Evolutionary conservation across 23 tunicate genomes (phyloP).

Genomic region (Halocynthia aurantium): DNA sequence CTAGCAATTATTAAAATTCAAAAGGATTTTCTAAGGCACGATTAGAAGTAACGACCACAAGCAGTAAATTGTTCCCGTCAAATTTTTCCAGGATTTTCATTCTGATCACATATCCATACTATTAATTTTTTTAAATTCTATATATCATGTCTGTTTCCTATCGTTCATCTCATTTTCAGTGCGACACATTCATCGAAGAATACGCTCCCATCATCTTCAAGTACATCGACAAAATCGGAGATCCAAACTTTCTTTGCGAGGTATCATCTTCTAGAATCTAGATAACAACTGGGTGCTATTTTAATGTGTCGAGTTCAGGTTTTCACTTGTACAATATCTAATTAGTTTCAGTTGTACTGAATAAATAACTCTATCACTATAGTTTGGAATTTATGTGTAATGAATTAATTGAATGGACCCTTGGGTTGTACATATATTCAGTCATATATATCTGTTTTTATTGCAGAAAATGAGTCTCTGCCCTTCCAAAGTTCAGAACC

Average conservation of each 20-base stretch:
- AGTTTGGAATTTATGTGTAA: too few relatives aligned
- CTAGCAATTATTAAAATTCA: neutral
- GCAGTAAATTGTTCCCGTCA: too few relatives aligned
- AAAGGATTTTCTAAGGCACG: too few relatives aligned
- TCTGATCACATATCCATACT: too few relatives aligned
- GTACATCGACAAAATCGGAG: constrained; percentile 28
- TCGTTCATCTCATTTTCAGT: constrained; percentile 24
- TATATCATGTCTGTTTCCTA: too few relatives aligned
- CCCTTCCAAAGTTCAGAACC: neutral
- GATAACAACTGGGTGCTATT: neutral
- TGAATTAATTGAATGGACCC: too few relatives aligned
- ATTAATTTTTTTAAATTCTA: too few relatives aligned
- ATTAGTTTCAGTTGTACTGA: neutral
- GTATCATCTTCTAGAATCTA: constrained; percentile 17
- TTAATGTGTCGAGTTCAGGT: neutral
- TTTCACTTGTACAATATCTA: neutral
- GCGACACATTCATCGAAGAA: constrained; percentile 44
- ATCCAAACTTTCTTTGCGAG: constrained; percentile 57
- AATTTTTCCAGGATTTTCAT: neutral
- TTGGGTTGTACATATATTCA: neutral
- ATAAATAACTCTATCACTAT: neutral
- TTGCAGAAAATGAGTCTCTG: constrained; percentile 14
- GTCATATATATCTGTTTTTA: neutral
- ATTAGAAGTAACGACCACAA: too few relatives aligned
- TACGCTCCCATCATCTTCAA: constrained; percentile 54